These are phyloP conservation scores for Leptinotarsa peninsularis DNA, from an alignment of 2,888 invertebrate species.

Conservation along the genomic window DNA sequence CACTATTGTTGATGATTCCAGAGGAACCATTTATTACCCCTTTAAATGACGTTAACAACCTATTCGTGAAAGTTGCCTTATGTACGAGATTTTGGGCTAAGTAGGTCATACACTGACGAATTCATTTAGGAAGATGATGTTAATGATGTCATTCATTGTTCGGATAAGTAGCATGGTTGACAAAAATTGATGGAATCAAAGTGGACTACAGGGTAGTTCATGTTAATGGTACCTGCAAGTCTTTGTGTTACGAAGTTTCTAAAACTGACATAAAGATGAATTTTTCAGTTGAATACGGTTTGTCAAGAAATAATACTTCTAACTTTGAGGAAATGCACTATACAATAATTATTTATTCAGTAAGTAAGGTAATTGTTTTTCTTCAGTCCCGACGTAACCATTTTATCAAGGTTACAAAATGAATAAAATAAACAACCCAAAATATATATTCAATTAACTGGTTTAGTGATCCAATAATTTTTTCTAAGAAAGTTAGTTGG, in stretches of 20 bases:
- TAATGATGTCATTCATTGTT: constrained; percentile 50
- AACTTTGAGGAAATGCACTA: too few species aligned
- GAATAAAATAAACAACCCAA: too few species aligned
- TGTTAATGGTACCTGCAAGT: neutral
- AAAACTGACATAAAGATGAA: neutral
- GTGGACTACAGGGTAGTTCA: neutral
- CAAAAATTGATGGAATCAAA: constrained; percentile 49
- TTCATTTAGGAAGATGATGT: constrained; percentile 46
- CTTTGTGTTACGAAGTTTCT: neutral
- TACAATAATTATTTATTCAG: too few species aligned
- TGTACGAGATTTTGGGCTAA: constrained; percentile 23
- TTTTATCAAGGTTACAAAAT: too few species aligned
- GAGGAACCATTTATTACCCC: constrained; percentile 34
- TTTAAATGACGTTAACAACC: constrained; percentile 36
- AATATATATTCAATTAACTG: too few species aligned
- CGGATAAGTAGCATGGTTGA: constrained; percentile 44
- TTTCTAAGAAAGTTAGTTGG: too few species aligned
- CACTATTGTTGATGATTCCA: constrained; percentile 29
- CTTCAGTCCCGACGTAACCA: too few species aligned
- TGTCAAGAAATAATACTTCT: too few species aligned
- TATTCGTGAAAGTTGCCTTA: constrained; percentile 31
- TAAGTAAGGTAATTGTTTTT: too few species aligned
- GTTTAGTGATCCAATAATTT: too few species aligned
- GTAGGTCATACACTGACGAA: constrained; percentile 30
- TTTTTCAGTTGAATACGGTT: neutral